phyloP scores from a whole-genome alignment of 92 coral and sea anemone species.

The Porites lobata region DNA sequence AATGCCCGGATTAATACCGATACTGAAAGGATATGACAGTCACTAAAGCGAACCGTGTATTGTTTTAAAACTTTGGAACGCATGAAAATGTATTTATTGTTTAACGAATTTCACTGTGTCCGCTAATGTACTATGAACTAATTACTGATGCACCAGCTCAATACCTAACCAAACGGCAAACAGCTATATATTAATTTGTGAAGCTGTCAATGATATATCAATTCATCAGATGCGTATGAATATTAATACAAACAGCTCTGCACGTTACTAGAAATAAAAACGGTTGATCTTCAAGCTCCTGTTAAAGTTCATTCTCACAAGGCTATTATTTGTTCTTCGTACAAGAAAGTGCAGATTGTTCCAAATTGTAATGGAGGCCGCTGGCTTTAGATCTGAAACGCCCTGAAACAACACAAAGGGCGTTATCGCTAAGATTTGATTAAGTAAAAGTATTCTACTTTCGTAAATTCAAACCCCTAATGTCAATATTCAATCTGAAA shows the following conservation, averaged over 20 bases:
- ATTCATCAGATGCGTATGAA: background rate
- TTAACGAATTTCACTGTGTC: background rate
- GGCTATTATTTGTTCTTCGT: background rate
- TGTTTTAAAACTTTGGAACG: background rate
- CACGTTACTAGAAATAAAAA: background rate
- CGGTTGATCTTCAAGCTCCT: background rate
- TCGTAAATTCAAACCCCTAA: constrained; percentile 24
- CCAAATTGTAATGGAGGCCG: background rate
- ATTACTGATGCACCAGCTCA: background rate
- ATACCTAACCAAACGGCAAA: background rate
- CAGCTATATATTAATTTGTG: background rate
- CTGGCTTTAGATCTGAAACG: background rate
- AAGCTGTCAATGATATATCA: background rate
- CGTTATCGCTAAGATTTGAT: constrained; percentile 21
- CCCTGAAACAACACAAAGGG: background rate
- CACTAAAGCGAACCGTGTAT: background rate
- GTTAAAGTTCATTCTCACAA: background rate
- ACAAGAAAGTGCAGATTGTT: background rate
- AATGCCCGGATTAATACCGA: no score
- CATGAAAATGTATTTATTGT: background rate
- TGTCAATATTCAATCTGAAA: constrained; percentile 33
- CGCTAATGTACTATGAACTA: background rate
- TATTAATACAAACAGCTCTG: background rate
- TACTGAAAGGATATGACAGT: no score
- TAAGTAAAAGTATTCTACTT: constrained; percentile 20